phyloP scores from a whole-genome alignment of 2,888 invertebrate species.

The Empis stercorea region DNA sequence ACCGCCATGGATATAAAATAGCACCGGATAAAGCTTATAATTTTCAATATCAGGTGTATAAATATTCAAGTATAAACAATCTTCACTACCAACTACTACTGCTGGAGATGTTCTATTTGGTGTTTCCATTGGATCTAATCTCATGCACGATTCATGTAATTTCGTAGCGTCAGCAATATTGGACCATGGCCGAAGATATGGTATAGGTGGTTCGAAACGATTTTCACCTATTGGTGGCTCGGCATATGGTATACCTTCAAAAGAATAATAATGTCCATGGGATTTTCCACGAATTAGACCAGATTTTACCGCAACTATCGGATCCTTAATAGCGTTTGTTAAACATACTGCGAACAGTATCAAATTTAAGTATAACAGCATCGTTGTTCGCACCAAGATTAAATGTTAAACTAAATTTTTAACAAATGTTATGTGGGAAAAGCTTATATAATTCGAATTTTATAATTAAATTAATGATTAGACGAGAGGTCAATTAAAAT shows the following conservation, averaged over 20 bases:
- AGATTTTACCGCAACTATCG: constrained; percentile 11
- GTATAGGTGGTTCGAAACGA: constrained; percentile 38
- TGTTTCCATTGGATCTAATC: constrained; percentile 10
- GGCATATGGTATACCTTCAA: constrained; percentile 51
- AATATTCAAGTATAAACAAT: constrained; percentile 40
- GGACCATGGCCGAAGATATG: constrained; percentile 12
- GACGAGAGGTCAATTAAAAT: no score
- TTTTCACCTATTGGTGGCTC: constrained; percentile 46
- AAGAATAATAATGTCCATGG: constrained; percentile 39
- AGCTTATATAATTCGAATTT: no score
- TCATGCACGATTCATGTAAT: constrained; percentile 11
- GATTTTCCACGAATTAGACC: constrained; percentile 15
- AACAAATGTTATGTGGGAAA: no score
- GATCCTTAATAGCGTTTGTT: neutral
- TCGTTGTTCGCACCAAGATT: no score
- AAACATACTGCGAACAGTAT: no score
- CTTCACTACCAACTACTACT: constrained; percentile 3
- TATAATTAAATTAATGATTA: no score
- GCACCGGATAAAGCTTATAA: constrained; percentile 40
- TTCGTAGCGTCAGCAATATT: constrained; percentile 37
- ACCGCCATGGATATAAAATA: constrained; percentile 53
- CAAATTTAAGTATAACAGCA: no score
- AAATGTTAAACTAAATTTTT: no score
- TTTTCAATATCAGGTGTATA: constrained; percentile 36
- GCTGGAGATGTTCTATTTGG: neutral